Evolutionary conservation across 1,140 invertebrate genomes (phyloP), one percentile per base, ranked within the genome.

Genomic region (Lepidurus couesii): DNA sequence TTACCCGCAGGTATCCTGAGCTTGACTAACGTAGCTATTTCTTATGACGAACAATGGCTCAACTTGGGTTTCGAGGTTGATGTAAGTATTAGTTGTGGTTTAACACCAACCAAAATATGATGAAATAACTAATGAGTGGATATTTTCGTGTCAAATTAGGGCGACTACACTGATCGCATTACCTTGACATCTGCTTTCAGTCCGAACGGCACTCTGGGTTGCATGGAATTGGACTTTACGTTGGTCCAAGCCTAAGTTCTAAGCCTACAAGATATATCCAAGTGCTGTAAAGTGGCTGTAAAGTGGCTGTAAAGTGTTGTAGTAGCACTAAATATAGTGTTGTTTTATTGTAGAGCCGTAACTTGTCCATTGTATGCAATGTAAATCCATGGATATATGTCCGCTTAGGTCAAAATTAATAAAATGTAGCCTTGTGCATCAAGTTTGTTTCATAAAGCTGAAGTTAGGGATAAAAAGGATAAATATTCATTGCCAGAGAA

Each of bases 141-240:
- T 53, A 13, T 5, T 76, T 13, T 16, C 42, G 10, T 76, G 11
- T 0, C 24, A n/a, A 11, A 26, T 7, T 45, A 77, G 76, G 76
- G 76, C 10, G 76, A 77, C 26, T 77, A 77, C n/a, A 42, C 44
- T 65, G 65, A 45, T n/a, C 42, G 76, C 42, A 65, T 65, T 9
- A 65, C 45, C 34, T 16, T 77, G 8, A 42, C 65, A 24, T 47
- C 76, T 21, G 21, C 44, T 47, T 34, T 16, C 53, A 34, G 42
- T 5, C 8, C 44, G 13, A 26, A 45, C 9, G 65, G 65, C 44
- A 65, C 65, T 65, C 26, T 77, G 7, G 76, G 76, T 34, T 77
- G 76, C 76, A 24, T 77, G 45, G 76, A 77, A 13, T 11, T 77
- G 1, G 21, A 24, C 21, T 77, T 47, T 65, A 77, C 76, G 3